Evolutionary conservation across 2,888 invertebrate genomes (phyloP).

Genomic region (Phragmatobia fuliginosa): DNA sequence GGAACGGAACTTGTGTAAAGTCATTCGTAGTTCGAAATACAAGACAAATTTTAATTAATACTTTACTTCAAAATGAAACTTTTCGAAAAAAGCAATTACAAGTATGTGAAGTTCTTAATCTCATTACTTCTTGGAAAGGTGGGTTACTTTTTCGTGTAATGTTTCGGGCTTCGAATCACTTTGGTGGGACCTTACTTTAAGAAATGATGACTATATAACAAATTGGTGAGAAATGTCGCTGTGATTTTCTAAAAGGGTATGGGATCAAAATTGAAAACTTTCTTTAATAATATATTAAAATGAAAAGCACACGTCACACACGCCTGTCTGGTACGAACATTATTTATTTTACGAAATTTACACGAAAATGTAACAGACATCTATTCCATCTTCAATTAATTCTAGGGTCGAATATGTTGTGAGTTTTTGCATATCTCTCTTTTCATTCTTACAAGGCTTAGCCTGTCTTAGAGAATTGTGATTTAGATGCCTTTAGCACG

Average conservation of each 20-base stretch:
- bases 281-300: too few relatives aligned
- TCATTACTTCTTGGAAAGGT: background rate
- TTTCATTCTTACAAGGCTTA: constrained; percentile 72
- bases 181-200: background rate
- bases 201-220: too few relatives aligned
- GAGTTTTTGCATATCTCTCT: constrained; percentile 81
- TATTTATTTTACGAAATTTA: background rate
- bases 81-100: background rate
- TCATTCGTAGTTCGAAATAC: background rate
- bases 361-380: constrained; percentile 3
- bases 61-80: background rate
- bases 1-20: background rate
- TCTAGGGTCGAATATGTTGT: constrained; percentile 70
- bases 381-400: constrained; percentile 11
- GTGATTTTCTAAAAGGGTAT: too few relatives aligned
- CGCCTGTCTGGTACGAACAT: too few relatives aligned
- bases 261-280: too few relatives aligned
- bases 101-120: background rate
- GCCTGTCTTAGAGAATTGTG: constrained; percentile 76
- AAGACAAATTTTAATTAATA: background rate
- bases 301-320: background rate
- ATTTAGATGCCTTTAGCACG: constrained; percentile 82
- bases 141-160: constrained; percentile 1
- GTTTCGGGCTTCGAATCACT: background rate
- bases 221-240: too few relatives aligned